Percentiles rank a stretch among this genome's conserved stretches.
These are phyloP conservation scores for Synanthedon myopaeformis DNA, from an alignment of 2,888 invertebrate genomes.

Conservation along the genomic window DNA sequence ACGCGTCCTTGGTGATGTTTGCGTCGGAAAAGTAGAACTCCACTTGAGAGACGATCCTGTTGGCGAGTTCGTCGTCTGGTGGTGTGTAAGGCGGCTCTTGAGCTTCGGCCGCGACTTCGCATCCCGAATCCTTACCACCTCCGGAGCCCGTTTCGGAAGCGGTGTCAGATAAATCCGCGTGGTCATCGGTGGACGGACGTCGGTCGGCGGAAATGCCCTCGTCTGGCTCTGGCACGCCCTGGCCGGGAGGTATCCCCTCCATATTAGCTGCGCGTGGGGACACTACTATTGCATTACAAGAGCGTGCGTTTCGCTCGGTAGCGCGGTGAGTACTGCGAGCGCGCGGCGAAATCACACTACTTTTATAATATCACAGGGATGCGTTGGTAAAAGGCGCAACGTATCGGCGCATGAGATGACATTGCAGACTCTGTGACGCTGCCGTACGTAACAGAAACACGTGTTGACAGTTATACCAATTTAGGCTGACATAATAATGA, in stretches of 20 bases:
- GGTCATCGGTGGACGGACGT: slow-evolving; percentile 70
- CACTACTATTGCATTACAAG: slow-evolving; percentile 47
- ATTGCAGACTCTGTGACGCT: slow-evolving; percentile 48
- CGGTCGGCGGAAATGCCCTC: slow-evolving; percentile 63
- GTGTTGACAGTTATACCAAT: slow-evolving; percentile 3
- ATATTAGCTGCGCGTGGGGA: slow-evolving; percentile 35
- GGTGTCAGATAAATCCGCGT: slow-evolving; percentile 76
- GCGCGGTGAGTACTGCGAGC: slow-evolving; percentile 57
- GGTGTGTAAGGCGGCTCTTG: slow-evolving; percentile 74
- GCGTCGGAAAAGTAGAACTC: slow-evolving; percentile 97
- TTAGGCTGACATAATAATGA: slow-evolving; percentile 4
- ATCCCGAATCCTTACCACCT: slow-evolving; percentile 76
- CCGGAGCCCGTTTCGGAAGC: slow-evolving; percentile 74
- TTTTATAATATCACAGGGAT: slow-evolving; percentile 65
- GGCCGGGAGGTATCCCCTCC: slow-evolving; percentile 53
- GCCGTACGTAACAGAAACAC: background rate
- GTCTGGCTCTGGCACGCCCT: slow-evolving; percentile 45
- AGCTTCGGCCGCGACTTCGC: slow-evolving; percentile 70
- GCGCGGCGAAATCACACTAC: slow-evolving; percentile 43
- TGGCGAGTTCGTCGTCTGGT: slow-evolving; percentile 82
- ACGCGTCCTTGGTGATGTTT: slow-evolving; percentile 95
- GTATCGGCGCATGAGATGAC: slow-evolving; percentile 50
- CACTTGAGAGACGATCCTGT: slow-evolving; percentile 86
- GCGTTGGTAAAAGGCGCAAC: slow-evolving; percentile 47
- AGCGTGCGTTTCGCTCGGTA: slow-evolving; percentile 51